A percentile compares a stretch with the other conserved stretches of the same genome.
Conservation (phyloP, 2,113 vertebrate species). For the Acanthochromis polyacanthus region DNA sequence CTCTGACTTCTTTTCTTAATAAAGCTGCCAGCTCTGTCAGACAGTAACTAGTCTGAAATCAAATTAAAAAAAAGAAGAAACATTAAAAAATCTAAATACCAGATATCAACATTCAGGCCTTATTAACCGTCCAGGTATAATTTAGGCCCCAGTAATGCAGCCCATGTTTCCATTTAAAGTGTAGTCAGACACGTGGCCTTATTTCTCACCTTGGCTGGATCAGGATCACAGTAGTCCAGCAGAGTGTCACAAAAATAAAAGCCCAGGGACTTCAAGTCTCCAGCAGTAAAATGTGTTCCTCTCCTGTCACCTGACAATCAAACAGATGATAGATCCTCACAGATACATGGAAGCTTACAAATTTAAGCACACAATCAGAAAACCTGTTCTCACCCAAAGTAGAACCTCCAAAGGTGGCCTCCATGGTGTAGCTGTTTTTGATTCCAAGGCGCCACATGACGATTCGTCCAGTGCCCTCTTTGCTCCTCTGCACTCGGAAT, state of each 20-base stretch:
- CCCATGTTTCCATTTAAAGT: background rate
- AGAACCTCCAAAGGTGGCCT: constrained; percentile 92
- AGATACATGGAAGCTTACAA: background rate
- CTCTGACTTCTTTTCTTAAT: constrained; percentile 78
- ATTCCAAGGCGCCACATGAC: constrained; percentile 94
- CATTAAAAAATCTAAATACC: background rate
- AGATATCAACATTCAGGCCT: background rate
- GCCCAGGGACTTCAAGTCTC: constrained; percentile 91
- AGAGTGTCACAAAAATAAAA: constrained; percentile 92
- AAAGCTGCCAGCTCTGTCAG: constrained; percentile 79
- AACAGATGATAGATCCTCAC: background rate
- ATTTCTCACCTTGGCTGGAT: constrained; percentile 87
- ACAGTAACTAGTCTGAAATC: constrained; percentile 73
- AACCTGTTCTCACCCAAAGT: constrained; percentile 86
- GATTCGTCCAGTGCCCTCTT: constrained; percentile 91
- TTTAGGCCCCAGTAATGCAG: background rate
- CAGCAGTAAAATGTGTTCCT: constrained; percentile 89
- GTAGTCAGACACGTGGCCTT: background rate
- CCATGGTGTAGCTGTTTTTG: constrained; percentile 95
- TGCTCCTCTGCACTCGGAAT: constrained; percentile 92
- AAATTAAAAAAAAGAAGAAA: background rate
- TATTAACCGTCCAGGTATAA: background rate
- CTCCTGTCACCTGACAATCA: constrained; percentile 83
- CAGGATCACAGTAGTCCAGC: constrained; percentile 93
- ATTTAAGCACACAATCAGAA: background rate